Conservation (phyloP, 2,113 vertebrate species). For the Desmodus rotundus region DNA sequence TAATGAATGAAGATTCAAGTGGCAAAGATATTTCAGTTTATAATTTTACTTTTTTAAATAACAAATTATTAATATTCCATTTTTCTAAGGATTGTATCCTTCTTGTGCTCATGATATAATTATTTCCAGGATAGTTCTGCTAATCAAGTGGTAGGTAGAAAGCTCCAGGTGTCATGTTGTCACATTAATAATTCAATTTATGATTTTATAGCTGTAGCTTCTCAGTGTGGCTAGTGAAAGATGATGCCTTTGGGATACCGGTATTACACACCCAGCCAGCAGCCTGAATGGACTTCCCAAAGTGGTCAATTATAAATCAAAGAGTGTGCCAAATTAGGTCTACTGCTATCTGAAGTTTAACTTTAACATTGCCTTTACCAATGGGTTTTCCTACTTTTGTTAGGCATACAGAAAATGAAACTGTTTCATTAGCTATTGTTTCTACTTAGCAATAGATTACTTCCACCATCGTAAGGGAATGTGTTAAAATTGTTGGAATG, state of each 20-base stretch:
- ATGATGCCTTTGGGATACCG: background rate
- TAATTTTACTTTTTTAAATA: background rate
- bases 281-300: background rate
- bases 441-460: background rate
- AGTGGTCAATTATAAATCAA: background rate
- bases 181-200: background rate
- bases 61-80: background rate
- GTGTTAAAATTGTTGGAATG: background rate
- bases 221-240: background rate
- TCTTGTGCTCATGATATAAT: background rate
- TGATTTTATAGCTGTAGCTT: background rate
- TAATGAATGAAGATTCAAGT: background rate
- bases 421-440: constrained; percentile 36
- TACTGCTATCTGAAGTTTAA: background rate
- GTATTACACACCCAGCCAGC: background rate
- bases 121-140: background rate
- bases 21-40: background rate
- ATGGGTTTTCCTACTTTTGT: background rate
- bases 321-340: background rate
- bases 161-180: background rate
- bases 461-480: background rate
- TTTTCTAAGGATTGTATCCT: background rate
- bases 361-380: background rate
- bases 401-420: background rate
- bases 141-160: background rate